Evolutionary conservation across 2,888 invertebrate genomes (phyloP), one percentile per base, ranked within the genome.

Genomic region (Brachypterus glaber): DNA sequence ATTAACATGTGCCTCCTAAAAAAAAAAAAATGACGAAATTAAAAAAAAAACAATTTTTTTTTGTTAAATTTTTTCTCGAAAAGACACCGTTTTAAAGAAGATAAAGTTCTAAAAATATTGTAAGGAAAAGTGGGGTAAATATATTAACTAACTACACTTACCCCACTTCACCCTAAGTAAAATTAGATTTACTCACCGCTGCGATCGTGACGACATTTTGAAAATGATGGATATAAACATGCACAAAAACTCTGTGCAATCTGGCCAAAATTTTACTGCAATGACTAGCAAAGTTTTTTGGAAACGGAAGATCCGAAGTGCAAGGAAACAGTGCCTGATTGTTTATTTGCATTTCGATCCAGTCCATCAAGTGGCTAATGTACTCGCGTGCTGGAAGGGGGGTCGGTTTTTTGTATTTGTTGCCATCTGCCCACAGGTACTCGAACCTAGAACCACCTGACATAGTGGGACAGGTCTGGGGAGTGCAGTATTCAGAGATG

Each of bases 161-260:
- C n/a, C n/a, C n/a, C n/a, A n/a, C n/a, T n/a, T n/a, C n/a, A n/a
- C n/a, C n/a, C n/a, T n/a, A n/a, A n/a, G 16, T 13, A 18, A 15
- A 14, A n/a, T n/a, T n/a, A n/a, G n/a, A 17, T n/a, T n/a, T 52
- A 73, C 81, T 77, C 70, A 89, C 88, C 21, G 90, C 90, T 50
- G 88, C 85, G 53, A 91, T 83, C 30, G 82, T 77, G 15, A 87
- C 82, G 44, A 92, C 74, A 53, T 87, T 76, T 60, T 92, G 90
- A 63, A 92, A 93, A 63, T 92, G 92, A 66, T 92, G 91, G 46
- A 92, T 92, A 60, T 92, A 92, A 29, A 91, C 89, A 63, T 92
- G 91, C 1, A 92, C 91, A 64, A 92, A 92, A 3, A 92, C 89
- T 49, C 91, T 71, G 65, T 89, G 91, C 29, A 92, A 67, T 33